phyloP scores from a whole-genome alignment of 2,113 vertebrate genomes.

The Lepus americanus region DNA sequence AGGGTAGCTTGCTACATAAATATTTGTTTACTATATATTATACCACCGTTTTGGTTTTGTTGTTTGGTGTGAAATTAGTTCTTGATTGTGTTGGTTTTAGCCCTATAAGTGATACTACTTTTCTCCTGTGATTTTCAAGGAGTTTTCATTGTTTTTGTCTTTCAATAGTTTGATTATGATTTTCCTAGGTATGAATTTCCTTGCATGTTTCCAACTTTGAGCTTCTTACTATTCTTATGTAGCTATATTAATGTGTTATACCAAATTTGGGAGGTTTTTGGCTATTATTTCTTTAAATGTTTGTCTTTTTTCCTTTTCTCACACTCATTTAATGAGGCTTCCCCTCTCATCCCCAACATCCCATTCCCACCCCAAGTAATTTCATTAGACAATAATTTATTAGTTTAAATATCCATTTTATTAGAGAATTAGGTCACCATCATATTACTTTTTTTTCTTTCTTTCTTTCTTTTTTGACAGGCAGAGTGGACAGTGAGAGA shows the following conservation, averaged over 20 bases:
- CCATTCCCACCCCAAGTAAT: background rate
- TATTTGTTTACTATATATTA: background rate
- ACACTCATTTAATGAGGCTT: background rate
- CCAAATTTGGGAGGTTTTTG: background rate
- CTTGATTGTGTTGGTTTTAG: background rate
- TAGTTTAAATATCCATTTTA: background rate
- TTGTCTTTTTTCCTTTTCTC: background rate
- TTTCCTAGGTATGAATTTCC: too few relatives aligned
- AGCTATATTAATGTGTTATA: background rate
- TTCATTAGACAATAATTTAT: background rate
- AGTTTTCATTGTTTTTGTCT: background rate
- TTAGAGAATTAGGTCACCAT: conserved; percentile 14
- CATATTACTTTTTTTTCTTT: too few relatives aligned
- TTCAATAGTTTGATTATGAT: background rate
- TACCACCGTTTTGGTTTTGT: background rate
- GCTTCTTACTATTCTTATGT: background rate
- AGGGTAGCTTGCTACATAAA: background rate
- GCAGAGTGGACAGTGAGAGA: too few relatives aligned
- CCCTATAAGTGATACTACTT: background rate
- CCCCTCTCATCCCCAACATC: background rate
- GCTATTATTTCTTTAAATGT: background rate
- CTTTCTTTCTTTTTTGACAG: too few relatives aligned
- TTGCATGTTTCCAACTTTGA: background rate
- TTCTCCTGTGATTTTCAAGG: background rate
- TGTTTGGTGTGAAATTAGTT: background rate